Evolutionary conservation across 2,888 invertebrate species (phyloP), one percentile per base, ranked within the genome.

Genomic region (Lithophane leautieri): DNA sequence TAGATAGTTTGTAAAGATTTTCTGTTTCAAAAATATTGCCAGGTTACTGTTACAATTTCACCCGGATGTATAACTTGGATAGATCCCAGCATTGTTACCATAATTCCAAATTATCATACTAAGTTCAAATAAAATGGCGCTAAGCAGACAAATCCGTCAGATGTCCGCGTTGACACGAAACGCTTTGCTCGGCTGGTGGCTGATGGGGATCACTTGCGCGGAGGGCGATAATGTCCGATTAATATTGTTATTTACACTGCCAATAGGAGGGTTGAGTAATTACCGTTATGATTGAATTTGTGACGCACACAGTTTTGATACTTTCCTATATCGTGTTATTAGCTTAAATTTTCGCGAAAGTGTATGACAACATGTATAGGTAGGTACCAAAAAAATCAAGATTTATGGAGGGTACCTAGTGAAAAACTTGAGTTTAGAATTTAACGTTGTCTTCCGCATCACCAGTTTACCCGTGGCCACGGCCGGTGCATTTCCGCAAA

Each of bases 211-310:
- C 61, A 22, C 14, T 67, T 16, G 78, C 44, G 66, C 22, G 56
- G n/a, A 40, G 66, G 67, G 62, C 54, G 52, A 77, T 78, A 42
- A 52, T 62, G 28, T 42, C 44, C 66, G 44, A 67, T 70, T 83
- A 70, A 62, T 83, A 40, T 78, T 70, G 56, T 67, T 79, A 83
- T 70, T 78, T 67, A 70, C 66, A n/a, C n/a, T 50, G 56, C n/a
- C 56, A 77, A 68, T 77, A 77, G 19, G 34, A 52, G 44, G 82
- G n/a, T 47, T 47, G 52, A 56, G 52, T 58, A 68, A 82, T 82
- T 34, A 66, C 22, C 4, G 54, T 54, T 78, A 34, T 66, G 54
- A 62, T 61, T 78, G 8, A 22, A 28, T 54, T 65, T 56, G 34
- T 63, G 19, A 42, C 40, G 28, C 22, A 22, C 12, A n/a, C 6